Base-by-base conservation (phyloP, 2,797 vertebrate species). In the Heteromormyrus szaboi region DNA sequence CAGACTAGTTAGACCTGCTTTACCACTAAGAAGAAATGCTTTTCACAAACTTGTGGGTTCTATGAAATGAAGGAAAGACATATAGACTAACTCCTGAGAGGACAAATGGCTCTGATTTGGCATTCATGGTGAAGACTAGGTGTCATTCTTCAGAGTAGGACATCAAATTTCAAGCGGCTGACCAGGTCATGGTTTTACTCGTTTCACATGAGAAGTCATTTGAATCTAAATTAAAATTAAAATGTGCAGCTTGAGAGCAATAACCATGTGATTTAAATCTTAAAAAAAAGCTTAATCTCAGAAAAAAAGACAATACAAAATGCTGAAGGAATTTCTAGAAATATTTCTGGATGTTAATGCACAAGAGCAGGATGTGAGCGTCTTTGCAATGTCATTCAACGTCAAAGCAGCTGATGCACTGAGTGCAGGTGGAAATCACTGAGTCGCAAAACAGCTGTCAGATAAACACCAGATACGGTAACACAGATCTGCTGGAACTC, bases 151-250 rank as follows among this genome's bases (percentile, higher is more conserved):
- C 68, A 76, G 68, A 41, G 33, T 76, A 37, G 68, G 68, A 76
- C 33, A 76, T 76, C 68, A 76, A 76, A 76, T 76, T 76, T 76
- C 68, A 76, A 76, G 68, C 5, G 68, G 68, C 68, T 76, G 68
- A 76, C 68, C 68, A 76, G 68, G 68, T 76, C 68, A 76, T 37
- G 33, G 68, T 76, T 76, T 76, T 76, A 17, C 68, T 76, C 68
- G 14, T 76, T 76, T 76, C 68, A 37, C 68, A 41, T 76, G 68
- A 76, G 68, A 76, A 76, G 68, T 76, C 68, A 76, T 76, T 76
- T 76, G 68, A 76, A 76, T 76, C 33, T 37, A 76, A 76, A 76
- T 76, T 76, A 76, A 76, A 72, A 76, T 76, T 76, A 76, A 46
- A 81, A 81, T 81, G 7, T 81, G 37, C 41, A 44, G 76, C 41